Evolutionary conservation across 2,888 invertebrate genomes (phyloP).

Genomic region (Aspidiotus destructor): DNA sequence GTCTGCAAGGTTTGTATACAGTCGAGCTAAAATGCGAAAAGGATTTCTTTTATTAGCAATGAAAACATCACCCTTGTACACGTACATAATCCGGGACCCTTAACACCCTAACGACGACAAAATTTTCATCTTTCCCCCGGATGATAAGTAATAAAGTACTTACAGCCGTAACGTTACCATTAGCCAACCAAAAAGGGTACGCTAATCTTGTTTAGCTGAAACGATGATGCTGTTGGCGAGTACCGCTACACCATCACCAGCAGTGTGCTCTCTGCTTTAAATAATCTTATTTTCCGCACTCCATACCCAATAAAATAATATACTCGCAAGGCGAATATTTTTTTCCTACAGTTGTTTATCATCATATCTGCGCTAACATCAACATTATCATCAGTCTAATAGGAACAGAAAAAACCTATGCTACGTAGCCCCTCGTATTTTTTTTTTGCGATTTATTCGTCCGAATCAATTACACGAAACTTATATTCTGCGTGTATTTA

Average conservation of each 20-base stretch:
- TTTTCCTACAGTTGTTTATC: neutral
- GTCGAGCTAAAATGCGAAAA: neutral
- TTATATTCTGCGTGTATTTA: too few species aligned
- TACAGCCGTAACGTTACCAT: slow-evolving; percentile 31
- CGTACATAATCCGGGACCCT: slow-evolving; percentile 19
- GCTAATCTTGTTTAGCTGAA: slow-evolving; percentile 25
- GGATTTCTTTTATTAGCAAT: slow-evolving; percentile 28
- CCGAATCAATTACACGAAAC: too few species aligned
- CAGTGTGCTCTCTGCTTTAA: slow-evolving; percentile 8
- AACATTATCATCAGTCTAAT: too few species aligned
- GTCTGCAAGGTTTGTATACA: too few species aligned
- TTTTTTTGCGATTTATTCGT: too few species aligned
- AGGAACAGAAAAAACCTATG: too few species aligned
- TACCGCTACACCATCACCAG: slow-evolving; percentile 7
- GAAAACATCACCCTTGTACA: slow-evolving; percentile 27
- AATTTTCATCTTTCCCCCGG: slow-evolving; percentile 31
- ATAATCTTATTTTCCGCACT: slow-evolving; percentile 29
- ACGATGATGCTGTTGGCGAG: slow-evolving; percentile 21
- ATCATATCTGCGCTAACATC: too few species aligned
- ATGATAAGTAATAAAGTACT: slow-evolving; percentile 33
- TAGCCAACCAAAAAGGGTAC: slow-evolving; percentile 31
- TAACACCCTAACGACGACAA: slow-evolving; percentile 20
- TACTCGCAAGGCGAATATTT: too few species aligned
- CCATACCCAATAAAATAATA: neutral
- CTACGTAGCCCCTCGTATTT: too few species aligned